Evolutionary conservation across 2,888 invertebrate genomes (phyloP).

Genomic region (Sesia apiformis): DNA sequence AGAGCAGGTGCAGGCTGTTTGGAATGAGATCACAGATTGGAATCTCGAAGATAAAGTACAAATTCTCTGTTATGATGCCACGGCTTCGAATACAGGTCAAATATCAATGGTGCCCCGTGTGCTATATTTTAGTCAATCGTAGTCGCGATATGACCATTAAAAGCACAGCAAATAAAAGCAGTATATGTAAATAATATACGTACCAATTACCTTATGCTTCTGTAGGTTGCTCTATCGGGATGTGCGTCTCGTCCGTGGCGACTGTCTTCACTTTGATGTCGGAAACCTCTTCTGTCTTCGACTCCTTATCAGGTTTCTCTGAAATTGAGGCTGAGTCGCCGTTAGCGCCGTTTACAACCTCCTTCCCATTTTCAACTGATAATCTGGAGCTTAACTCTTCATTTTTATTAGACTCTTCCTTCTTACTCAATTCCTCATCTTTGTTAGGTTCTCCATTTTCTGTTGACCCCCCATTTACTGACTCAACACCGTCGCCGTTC

Average conservation of each 20-base stretch:
- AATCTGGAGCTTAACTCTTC: slow-evolving; percentile 48
- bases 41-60: too few relatives aligned
- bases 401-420: slow-evolving; percentile 44
- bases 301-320: slow-evolving; percentile 38
- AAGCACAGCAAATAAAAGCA: too few relatives aligned
- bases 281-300: slow-evolving; percentile 36
- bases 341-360: slow-evolving; percentile 35
- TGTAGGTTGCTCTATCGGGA: slow-evolving; percentile 63
- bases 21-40: too few relatives aligned
- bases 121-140: too few relatives aligned
- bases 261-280: slow-evolving; percentile 76
- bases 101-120: too few relatives aligned
- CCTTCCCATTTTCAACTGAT: slow-evolving; percentile 49
- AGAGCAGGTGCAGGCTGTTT: too few relatives aligned
- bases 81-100: too few relatives aligned
- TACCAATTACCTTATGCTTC: slow-evolving; percentile 53
- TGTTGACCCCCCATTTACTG: slow-evolving; percentile 43
- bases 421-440: slow-evolving; percentile 23
- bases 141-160: too few relatives aligned
- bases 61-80: too few relatives aligned
- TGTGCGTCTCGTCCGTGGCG: slow-evolving; percentile 56
- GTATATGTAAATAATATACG: neutral
- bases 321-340: slow-evolving; percentile 27
- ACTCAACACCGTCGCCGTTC: slow-evolving; percentile 36
- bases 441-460: slow-evolving; percentile 32